Percentiles rank a stretch among this genome's conserved stretches.
Evolutionary conservation across 2,888 invertebrate species (phyloP).

Genomic region (Aphrophora alni): DNA sequence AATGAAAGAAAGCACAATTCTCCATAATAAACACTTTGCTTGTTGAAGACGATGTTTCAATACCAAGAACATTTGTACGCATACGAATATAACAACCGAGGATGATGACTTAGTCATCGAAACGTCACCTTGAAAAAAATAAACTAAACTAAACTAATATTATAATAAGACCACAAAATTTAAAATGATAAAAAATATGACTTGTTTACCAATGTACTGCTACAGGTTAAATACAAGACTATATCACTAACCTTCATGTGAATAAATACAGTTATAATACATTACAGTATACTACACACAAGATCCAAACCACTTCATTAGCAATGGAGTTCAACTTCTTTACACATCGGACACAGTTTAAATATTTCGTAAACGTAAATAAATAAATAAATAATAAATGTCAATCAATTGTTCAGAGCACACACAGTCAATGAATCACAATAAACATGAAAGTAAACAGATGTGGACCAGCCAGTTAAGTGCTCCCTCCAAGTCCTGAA

Average conservation of each 20-base stretch:
- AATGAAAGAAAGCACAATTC: no score
- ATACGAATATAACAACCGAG: no score
- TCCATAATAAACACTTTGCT: no score
- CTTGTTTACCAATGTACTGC: not conserved
- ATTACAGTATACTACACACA: no score
- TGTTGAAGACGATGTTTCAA: no score
- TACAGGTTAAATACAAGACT: not conserved
- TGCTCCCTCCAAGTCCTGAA: not conserved
- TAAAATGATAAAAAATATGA: no score
- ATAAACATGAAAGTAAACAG: not conserved
- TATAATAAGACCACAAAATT: no score
- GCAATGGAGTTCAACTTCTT: not conserved
- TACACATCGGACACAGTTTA: not conserved
- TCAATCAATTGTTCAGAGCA: not conserved
- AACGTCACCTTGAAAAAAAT: no score
- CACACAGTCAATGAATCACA: slow-evolving; percentile 6
- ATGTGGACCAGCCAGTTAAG: not conserved
- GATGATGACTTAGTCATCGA: no score
- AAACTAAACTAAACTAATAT: no score
- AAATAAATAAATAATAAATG: not conserved
- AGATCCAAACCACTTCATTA: not conserved
- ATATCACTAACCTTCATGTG: not conserved
- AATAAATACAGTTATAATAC: no score
- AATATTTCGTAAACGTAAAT: not conserved
- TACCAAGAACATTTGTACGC: no score